A percentile compares a stretch with the other conserved stretches of the same genome.
phyloP scores from a whole-genome alignment of 2,797 vertebrate species.

The Sebastes steindachneri region DNA sequence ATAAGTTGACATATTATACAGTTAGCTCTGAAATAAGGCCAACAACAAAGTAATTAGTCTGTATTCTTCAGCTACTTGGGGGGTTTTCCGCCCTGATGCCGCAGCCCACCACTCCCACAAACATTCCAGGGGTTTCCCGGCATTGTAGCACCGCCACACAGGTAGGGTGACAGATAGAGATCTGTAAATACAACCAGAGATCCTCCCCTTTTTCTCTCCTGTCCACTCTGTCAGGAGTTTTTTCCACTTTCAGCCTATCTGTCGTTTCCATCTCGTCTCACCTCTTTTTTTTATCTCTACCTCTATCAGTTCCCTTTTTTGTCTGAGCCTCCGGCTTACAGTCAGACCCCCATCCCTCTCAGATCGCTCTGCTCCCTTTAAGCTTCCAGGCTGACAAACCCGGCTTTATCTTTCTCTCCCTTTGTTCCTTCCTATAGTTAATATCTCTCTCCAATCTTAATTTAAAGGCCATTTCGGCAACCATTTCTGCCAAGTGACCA shows the following conservation, averaged over 20 bases:
- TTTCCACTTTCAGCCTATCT: conserved; percentile 18
- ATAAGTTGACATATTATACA: neutral
- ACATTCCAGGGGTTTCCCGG: conserved; percentile 26
- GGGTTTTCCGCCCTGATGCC: neutral
- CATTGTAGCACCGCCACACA: neutral
- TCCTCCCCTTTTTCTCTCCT: neutral
- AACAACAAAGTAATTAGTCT: conserved; percentile 22
- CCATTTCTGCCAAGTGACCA: neutral
- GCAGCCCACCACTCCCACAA: conserved; percentile 1
- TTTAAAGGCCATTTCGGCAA: neutral
- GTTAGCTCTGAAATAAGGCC: neutral
- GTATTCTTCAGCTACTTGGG: conserved; percentile 1
- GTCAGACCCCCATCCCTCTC: neutral
- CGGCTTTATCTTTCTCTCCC: neutral
- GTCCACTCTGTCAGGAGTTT: neutral
- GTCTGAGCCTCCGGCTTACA: conserved; percentile 20
- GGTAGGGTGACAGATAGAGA: conserved; percentile 24
- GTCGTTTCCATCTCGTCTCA: conserved; percentile 11
- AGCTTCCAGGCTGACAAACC: neutral
- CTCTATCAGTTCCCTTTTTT: conserved; percentile 12
- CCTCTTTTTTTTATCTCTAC: conserved; percentile 10
- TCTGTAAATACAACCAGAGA: conserved; percentile 25
- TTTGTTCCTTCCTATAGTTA: neutral
- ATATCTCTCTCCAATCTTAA: neutral
- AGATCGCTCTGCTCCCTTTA: conserved; percentile 1